Evolutionary conservation across 2,888 invertebrate species (phyloP), one percentile per base, ranked within the genome.

Genomic region (Protodeltote pygarga): DNA sequence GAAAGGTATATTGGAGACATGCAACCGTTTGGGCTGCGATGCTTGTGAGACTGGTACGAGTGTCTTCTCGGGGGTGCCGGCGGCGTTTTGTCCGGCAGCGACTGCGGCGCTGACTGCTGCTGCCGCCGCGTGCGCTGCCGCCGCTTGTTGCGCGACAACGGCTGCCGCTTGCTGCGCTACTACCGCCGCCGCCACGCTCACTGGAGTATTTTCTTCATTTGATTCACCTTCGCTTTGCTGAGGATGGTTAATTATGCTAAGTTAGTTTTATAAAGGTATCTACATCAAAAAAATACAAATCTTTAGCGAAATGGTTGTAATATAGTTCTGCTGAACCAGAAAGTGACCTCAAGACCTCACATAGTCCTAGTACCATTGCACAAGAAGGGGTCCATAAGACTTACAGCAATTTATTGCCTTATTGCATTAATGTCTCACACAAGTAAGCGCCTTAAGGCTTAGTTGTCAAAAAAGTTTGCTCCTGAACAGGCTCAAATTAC

Each of bases 1-100:
- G 94, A 99, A 99, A 80, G 99, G 99, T 94, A 99, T 99, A 94
- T 99, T 99, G 83, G 98, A 99, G 84, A 99, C 99, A 92, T 99
- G 99, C 75, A 99, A 95, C 83, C 99, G 94, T 91, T 99, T 99
- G 73, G 97, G 98, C 85, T 97, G 97, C 14, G 89, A 89, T 23
- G 83, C 89, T 66, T 90, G 91, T 24, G 90, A 85, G 65, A 90
- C 89, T 32, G 91, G 89, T 54, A 93, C 94, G 69, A 94, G 92
- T 33, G 81, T 77, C 59, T 92, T 92, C 73, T 92, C 89, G 34
- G 93, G 88, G 31, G 86, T 65, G 81, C 86, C 64, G 77, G 86
- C 52, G 49, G 81, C 70, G 85, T 73, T 71, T 79, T 80, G 68
- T 32, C 87, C 64, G 75, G 87, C 59, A 29, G 81, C 83, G 5